A percentile compares a stretch with the other conserved stretches of the same genome.
These are phyloP conservation scores for Urophycis tenuis DNA, from an alignment of 2,797 vertebrate species.

Conservation along the genomic window DNA sequence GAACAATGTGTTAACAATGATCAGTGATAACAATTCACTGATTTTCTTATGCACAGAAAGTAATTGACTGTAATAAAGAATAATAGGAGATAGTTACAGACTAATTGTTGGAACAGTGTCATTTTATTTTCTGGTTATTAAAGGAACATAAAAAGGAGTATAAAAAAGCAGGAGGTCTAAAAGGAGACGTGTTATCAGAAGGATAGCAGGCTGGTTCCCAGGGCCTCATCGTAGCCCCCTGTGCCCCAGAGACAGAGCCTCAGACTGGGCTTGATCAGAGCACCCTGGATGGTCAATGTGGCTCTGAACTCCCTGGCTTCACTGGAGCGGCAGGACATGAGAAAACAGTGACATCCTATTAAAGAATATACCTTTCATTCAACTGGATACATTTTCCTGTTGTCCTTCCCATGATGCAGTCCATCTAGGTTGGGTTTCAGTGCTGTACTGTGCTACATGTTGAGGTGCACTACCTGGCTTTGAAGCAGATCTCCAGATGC, in stretches of 20 bases:
- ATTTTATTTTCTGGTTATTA: no score
- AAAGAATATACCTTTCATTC: background rate
- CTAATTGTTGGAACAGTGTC: background rate
- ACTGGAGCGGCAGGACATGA: constrained; percentile 56
- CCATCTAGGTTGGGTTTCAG: background rate
- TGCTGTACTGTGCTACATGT: no score
- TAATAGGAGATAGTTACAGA: background rate
- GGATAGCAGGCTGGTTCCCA: constrained; percentile 19
- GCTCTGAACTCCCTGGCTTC: constrained; percentile 62
- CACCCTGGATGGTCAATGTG: constrained; percentile 64
- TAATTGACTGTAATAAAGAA: background rate
- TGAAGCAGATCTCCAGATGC: constrained; percentile 78
- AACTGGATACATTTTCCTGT: no score
- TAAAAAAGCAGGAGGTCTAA: background rate
- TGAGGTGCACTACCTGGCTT: constrained; percentile 79
- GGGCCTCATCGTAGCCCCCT: constrained; percentile 65
- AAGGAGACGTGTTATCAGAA: constrained; percentile 4
- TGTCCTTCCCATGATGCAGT: background rate
- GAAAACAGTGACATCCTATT: background rate
- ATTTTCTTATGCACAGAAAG: background rate
- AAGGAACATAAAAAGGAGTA: background rate
- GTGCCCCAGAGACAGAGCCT: constrained; percentile 65
- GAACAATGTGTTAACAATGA: background rate
- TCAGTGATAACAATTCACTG: background rate
- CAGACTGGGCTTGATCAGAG: constrained; percentile 71